Conservation (phyloP, 2,113 vertebrate genomes). For the Ploceus nigricollis region DNA sequence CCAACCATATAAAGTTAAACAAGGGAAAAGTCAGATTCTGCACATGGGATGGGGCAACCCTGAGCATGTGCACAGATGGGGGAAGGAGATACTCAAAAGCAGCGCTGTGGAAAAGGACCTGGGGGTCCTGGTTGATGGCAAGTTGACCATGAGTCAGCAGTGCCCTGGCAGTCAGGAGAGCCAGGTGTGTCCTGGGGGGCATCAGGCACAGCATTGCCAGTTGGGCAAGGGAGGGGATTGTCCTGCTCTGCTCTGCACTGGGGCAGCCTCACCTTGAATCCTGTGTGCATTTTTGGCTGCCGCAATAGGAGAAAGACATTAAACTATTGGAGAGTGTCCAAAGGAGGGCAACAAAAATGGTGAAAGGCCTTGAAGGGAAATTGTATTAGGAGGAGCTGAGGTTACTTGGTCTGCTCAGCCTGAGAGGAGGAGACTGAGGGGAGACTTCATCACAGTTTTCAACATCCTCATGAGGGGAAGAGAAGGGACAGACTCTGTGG, state of each 20-base stretch:
- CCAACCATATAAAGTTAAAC: fast-evolving
- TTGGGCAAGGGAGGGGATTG: fast-evolving
- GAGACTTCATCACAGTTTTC: background rate
- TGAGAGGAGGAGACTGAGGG: background rate
- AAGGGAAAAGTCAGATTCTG: background rate
- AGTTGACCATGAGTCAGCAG: fast-evolving
- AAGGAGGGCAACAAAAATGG: background rate
- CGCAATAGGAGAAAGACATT: background rate
- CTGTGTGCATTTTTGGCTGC: fast-evolving
- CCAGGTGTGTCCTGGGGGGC: fast-evolving
- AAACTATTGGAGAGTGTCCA: background rate
- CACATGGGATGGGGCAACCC: background rate
- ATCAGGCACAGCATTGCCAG: background rate
- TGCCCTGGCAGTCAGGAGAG: too few relatives aligned
- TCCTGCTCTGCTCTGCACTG: background rate
- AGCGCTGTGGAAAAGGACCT: fast-evolving
- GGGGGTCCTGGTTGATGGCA: fast-evolving
- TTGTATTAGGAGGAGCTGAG: fast-evolving
- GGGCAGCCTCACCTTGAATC: fast-evolving
- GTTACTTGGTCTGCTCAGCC: background rate
- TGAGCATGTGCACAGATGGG: background rate
- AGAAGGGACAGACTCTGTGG: background rate
- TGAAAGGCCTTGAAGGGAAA: background rate
- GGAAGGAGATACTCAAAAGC: background rate
- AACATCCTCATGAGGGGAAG: background rate